Conservation (phyloP, 1,140 invertebrate genomes). For the Ephestia elutella region DNA sequence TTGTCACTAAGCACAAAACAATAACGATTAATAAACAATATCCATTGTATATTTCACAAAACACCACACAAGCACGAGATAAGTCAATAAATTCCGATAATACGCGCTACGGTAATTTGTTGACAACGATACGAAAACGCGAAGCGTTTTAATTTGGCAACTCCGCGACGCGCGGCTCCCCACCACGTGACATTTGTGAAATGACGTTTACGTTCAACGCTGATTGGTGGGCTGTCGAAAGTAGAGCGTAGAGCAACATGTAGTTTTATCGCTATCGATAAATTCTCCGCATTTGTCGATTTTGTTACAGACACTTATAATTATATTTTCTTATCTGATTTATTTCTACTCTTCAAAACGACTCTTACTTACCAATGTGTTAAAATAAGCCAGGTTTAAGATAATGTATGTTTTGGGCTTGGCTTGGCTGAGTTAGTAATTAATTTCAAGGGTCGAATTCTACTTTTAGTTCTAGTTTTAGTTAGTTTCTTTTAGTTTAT, state of each 20-base stretch:
- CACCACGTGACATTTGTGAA: conserved; percentile 16
- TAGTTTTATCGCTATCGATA: neutral
- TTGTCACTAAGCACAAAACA: conserved; percentile 17
- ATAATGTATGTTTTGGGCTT: no score
- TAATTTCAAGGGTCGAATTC: no score
- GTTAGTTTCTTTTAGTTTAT: no score
- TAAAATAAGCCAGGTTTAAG: no score
- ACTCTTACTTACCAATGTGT: no score
- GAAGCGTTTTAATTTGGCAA: neutral
- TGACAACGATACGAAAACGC: conserved; percentile 16
- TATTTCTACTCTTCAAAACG: no score
- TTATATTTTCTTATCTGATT: no score
- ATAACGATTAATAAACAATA: conserved; percentile 23
- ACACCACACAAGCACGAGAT: conserved; percentile 27
- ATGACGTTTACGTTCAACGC: conserved; percentile 19
- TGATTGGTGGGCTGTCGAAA: conserved; percentile 18
- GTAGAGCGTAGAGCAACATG: neutral
- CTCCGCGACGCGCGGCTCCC: conserved; percentile 7
- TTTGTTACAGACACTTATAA: no score
- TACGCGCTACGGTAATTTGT: conserved; percentile 17
- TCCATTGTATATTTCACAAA: conserved; percentile 29
- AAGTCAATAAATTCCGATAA: conserved; percentile 6
- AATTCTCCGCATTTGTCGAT: neutral
- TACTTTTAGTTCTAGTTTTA: no score
- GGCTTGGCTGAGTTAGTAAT: no score